These are phyloP conservation scores for Hirtodrosophila alboralis DNA, from an alignment of 2,888 invertebrate species.

Conservation along the genomic window DNA sequence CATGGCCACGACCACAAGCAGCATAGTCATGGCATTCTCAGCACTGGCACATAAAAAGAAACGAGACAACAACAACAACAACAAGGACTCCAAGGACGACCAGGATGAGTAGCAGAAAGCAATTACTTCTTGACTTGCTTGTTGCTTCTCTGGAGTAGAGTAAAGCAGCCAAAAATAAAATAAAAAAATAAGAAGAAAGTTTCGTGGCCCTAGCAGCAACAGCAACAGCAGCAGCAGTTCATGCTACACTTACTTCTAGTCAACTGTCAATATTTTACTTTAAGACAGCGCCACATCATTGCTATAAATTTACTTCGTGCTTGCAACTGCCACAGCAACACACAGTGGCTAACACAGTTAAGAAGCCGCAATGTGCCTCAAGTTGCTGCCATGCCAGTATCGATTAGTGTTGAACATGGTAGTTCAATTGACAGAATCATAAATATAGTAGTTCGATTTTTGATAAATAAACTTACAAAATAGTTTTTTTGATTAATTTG, in stretches of 20 bases:
- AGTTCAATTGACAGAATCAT: too few species aligned
- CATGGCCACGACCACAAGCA: constrained; percentile 48
- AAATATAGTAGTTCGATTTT: too few species aligned
- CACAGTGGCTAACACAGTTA: constrained; percentile 18
- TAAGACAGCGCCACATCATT: constrained; percentile 75
- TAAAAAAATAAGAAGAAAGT: constrained; percentile 42
- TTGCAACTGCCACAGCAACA: constrained; percentile 29
- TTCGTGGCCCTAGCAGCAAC: constrained; percentile 55
- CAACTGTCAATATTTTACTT: constrained; percentile 80
- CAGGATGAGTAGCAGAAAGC: constrained; percentile 73
- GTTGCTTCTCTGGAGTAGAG: constrained; percentile 57
- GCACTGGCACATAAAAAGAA: constrained; percentile 43
- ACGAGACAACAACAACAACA: constrained; percentile 16
- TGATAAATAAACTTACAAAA: too few species aligned
- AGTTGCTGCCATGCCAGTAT: constrained; percentile 1
- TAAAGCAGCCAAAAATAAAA: constrained; percentile 26
- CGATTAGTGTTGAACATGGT: too few species aligned
- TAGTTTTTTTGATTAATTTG: too few species aligned
- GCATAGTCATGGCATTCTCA: constrained; percentile 54
- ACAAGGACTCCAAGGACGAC: constrained; percentile 43
- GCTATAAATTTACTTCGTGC: constrained; percentile 73
- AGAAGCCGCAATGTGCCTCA: constrained; percentile 4
- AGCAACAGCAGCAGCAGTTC: too few species aligned
- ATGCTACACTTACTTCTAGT: constrained; percentile 72
- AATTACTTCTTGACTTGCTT: constrained; percentile 73